A percentile compares a stretch with the other conserved stretches of the same genome.
These are phyloP conservation scores for Amblyopsis hoosieri DNA, from an alignment of 2,797 vertebrate genomes.

Conservation along the genomic window DNA sequence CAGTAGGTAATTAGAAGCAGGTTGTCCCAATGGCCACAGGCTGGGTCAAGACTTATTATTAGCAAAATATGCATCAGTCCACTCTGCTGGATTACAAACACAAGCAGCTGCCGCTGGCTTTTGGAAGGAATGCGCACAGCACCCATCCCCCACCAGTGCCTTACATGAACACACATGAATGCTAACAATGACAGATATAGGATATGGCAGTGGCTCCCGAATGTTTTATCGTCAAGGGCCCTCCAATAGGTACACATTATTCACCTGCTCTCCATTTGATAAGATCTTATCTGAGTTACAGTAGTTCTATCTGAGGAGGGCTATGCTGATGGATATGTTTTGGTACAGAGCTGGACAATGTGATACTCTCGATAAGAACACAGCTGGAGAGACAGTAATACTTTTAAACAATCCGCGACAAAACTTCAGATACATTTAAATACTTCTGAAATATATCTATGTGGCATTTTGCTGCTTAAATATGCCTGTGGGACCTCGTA, in stretches of 20 bases:
- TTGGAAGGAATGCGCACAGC: not conserved
- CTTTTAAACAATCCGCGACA: too few species aligned
- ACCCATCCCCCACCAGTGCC: slow-evolving; percentile 5
- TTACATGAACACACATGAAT: not conserved
- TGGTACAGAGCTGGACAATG: not conserved
- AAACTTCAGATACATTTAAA: not conserved
- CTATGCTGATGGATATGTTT: not conserved
- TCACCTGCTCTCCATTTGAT: not conserved
- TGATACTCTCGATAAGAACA: not conserved
- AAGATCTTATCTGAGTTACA: not conserved
- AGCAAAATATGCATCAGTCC: not conserved
- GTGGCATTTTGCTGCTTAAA: not conserved
- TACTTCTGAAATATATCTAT: not conserved
- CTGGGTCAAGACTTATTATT: too few species aligned
- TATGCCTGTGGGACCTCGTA: too few species aligned
- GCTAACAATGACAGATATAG: slow-evolving; percentile 1
- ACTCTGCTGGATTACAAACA: not conserved
- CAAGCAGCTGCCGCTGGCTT: not conserved
- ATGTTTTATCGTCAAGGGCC: slow-evolving; percentile 8
- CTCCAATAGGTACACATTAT: too few species aligned
- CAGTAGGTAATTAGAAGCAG: too few species aligned
- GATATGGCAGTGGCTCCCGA: slow-evolving; percentile 8
- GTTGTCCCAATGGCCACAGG: too few species aligned
- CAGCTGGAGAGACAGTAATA: too few species aligned
- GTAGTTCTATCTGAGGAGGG: not conserved